Evolutionary conservation across 92 coral and sea anemone species (phyloP), one percentile per base, ranked within the genome.

Genomic region (Porites rus): DNA sequence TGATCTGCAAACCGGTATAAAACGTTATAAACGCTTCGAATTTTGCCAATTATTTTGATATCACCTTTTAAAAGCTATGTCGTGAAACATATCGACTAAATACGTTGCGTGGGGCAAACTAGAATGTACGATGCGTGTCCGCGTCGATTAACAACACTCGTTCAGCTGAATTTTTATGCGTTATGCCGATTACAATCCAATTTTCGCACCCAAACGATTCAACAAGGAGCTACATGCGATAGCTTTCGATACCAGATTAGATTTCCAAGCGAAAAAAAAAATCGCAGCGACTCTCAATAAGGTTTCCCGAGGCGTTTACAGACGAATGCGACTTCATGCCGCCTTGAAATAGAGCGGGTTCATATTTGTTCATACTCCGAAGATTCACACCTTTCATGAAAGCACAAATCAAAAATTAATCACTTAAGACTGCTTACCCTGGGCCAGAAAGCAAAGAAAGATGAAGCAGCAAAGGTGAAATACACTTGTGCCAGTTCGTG

Each of bases 401-500:
- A 89, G 93, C 90, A 82, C 88, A 88, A 84, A 94, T 94, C 90
- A 92, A 94, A 94, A 92, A 94, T 94, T 94, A 86, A 94, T 91
- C 90, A 90, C 67, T 78, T 74, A 67, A 85, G 76, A 68, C 76
- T 54, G 53, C 88, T 85, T 85, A 85, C 88, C 88, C 77, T 85
- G 82, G 10, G 70, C 43, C 13, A 85, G 56, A 65, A 52, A 56
- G 88, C 76, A 85, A 67, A 77, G 69, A 56, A 85, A 31, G 54
- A 68, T 43, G 69, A 76, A 31, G 17, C 21, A 54, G 62, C 22
- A 10, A 59, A 85, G 69, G 56, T 65, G 59, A 77, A 53, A 67
- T 59, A n/a, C 60, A 28, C 59, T 53, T 38, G 56, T 58, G 24
- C 82, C 56, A 53, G 1, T 56, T 24, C 38, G 13, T 19, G 65